Evolutionary conservation across 1,140 invertebrate species (phyloP), one percentile per base, ranked within the genome.

Genomic region (Nasonia giraulti): DNA sequence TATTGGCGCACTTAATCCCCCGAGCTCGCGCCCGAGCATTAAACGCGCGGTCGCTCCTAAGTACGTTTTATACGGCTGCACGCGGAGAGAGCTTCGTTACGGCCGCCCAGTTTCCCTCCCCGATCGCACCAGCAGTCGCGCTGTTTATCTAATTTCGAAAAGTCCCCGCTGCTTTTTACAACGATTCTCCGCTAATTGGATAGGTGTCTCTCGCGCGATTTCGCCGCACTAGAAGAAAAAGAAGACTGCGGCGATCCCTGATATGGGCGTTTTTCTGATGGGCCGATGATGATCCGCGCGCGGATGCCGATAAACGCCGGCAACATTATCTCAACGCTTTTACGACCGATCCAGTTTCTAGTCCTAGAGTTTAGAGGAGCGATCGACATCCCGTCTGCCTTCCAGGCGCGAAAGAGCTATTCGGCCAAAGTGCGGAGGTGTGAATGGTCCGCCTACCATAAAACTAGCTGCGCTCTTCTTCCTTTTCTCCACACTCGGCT

Each of bases 371-470:
- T 37, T 33, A 33, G 33, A 33, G 33, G 33, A 23, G 33, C 37
- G 17, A 44, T 44, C 17, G 74, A 27, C 74, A n/a, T n/a, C 40
- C 8, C 27, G 1, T 27, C 27, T 76, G 33, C 37, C 17, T 17
- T 27, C 33, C 37, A 27, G 74, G 40, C 74, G 14, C 74, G 33
- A 27, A 23, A 73, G 69, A 44, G 74, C 37, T 8, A 44, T 23
- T 55, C 7, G 55, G 47, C 33, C 75, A 40, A 8, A 62, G 27
- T 86, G 85, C 78, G 88, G 88, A 91, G 89, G 89, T 91, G 90
- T 85, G 88, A 91, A 91, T 89, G 90, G 87, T 89, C 85, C 88
- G 89, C 87, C 89, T 91, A 88, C 87, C 87, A 87, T 87, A 88
- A 89, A 88, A 84, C 86, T 87, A 89, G 90, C 85, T 87, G 87